phyloP scores from a whole-genome alignment of 2,888 invertebrate species.

The Platynereis dumerilii region DNA sequence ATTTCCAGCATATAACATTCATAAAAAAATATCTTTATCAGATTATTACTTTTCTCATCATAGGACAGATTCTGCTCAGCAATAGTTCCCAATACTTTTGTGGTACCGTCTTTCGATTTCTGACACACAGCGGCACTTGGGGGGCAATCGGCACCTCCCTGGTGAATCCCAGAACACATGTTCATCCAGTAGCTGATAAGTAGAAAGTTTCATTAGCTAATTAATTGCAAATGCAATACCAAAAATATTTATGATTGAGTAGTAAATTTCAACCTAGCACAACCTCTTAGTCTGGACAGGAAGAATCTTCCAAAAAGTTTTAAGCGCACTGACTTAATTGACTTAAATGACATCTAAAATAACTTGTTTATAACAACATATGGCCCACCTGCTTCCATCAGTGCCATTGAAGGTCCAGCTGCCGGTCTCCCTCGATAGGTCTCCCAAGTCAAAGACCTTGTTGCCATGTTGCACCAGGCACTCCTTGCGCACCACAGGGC shows the following conservation, averaged over 20 bases:
- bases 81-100: neutral
- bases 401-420: neutral
- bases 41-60: too few relatives aligned
- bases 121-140: neutral
- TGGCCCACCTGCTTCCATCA: neutral
- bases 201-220: too few relatives aligned
- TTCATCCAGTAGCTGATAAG: slow-evolving; percentile 4
- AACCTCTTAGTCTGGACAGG: too few relatives aligned
- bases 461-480: neutral
- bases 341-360: too few relatives aligned
- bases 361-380: too few relatives aligned
- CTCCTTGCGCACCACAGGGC: neutral
- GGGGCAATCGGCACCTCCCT: neutral
- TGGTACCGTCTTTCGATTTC: neutral
- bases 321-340: too few relatives aligned
- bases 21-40: too few relatives aligned
- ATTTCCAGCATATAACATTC: too few relatives aligned
- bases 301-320: too few relatives aligned
- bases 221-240: too few relatives aligned
- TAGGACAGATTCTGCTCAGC: neutral
- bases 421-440: neutral
- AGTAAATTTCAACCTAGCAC: too few relatives aligned
- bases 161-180: neutral
- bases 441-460: neutral
- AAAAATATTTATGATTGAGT: too few relatives aligned